Evolutionary conservation across 2,797 vertebrate genomes (phyloP).

Genomic region (Ibycter americanus): DNA sequence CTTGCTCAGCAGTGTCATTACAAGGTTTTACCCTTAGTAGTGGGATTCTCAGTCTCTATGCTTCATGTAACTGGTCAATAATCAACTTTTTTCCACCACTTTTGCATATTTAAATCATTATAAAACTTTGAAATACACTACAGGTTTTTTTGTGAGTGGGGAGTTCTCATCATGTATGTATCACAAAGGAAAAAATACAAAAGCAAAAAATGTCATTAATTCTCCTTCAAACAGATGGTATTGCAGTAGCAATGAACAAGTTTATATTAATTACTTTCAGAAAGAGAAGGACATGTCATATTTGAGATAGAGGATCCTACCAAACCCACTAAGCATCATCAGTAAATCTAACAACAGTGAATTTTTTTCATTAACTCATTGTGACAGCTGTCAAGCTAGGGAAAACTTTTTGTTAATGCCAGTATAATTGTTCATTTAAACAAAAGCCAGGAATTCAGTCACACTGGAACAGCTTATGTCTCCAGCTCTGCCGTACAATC

Average conservation of each 20-base stretch:
- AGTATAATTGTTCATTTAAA: conserved; percentile 35
- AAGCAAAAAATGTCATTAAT: conserved; percentile 14
- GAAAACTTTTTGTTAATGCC: conserved; percentile 40
- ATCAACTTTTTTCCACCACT: not conserved
- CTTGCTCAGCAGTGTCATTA: not conserved
- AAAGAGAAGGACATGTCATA: conserved; percentile 12
- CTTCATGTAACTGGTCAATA: not conserved
- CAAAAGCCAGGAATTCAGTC: conserved; percentile 41
- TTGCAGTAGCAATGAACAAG: not conserved
- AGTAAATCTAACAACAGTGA: not conserved
- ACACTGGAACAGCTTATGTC: not conserved
- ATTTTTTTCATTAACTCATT: not conserved
- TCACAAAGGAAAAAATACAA: conserved; percentile 21
- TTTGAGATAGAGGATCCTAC: conserved; percentile 26
- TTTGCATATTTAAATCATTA: not conserved
- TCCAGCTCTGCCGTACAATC: not conserved
- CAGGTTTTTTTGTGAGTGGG: not conserved
- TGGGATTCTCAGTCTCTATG: not conserved
- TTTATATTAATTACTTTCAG: conserved; percentile 44
- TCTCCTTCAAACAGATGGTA: conserved; percentile 20
- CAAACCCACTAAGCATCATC: not conserved
- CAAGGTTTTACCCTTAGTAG: not conserved
- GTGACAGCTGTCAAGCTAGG: conserved; percentile 44
- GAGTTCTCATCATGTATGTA: not conserved
- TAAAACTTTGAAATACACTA: not conserved